phyloP scores from a whole-genome alignment of 2,797 vertebrate genomes.

The Tapirus indicus region DNA sequence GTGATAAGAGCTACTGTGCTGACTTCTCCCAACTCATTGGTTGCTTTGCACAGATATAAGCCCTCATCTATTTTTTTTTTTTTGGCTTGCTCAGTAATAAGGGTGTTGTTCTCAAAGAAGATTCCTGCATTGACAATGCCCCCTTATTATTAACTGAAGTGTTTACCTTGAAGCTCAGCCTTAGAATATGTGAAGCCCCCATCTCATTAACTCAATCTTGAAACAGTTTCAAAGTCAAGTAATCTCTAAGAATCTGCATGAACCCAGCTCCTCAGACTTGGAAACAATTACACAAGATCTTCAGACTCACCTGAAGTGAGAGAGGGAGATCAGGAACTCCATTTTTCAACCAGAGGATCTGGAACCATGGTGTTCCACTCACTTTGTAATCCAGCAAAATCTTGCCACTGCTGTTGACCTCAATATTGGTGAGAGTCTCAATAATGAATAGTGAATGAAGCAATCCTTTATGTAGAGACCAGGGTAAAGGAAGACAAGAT shows the following conservation, averaged over 20 bases:
- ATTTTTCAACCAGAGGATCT: slow-evolving; percentile 93
- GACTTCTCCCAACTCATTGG: slow-evolving; percentile 90
- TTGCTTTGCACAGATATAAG: slow-evolving; percentile 93
- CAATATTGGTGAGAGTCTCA: slow-evolving; percentile 93
- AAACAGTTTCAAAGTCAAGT: neutral
- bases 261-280: neutral
- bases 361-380: slow-evolving; percentile 90
- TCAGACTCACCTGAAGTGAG: slow-evolving; percentile 90
- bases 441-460: slow-evolving; percentile 90
- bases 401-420: slow-evolving; percentile 95
- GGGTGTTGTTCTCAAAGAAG: slow-evolving; percentile 88
- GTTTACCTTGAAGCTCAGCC: too few species aligned
- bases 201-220: neutral
- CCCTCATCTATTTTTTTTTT: slow-evolving; percentile 94
- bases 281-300: neutral
- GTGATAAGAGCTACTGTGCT: slow-evolving; percentile 92
- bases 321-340: slow-evolving; percentile 87
- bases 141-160: neutral
- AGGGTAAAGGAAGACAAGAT: slow-evolving; percentile 23
- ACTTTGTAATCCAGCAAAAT: slow-evolving; percentile 91
- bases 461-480: slow-evolving; percentile 87
- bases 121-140: slow-evolving; percentile 89
- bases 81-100: slow-evolving; percentile 95
- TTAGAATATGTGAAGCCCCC: neutral
- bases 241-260: neutral